Base-by-base conservation (phyloP, 1,140 invertebrate species). In the Zelostemma sp. region DNA sequence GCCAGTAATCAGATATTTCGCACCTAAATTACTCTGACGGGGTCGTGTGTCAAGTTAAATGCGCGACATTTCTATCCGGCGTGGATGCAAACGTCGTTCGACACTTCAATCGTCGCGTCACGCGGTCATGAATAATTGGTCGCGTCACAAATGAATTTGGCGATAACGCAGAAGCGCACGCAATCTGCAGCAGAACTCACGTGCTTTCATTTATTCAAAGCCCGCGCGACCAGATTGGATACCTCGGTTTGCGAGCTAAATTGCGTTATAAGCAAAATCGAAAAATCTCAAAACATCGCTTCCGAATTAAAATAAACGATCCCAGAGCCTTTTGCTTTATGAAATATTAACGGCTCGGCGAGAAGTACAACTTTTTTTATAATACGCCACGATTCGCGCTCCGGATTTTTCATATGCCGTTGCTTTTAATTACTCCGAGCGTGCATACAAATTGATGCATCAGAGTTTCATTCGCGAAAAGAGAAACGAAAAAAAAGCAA, bases 61-160 rank as follows among this genome's bases (percentile, higher is more conserved):
- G 70, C 70, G 63, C 65, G 61, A 54, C 70, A 68, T 73, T 68
- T 72, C 65, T 60, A 73, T 73, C 58, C 58, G 58, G 46, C 47
- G 61, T 41, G 61, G 63, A 62, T 73, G 67, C 57, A 70, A 68
- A 68, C 65, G 68, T 63, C 57, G 68, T 72, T 74, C 72, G 65
- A 74, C 65, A 74, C 65, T 74, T 74, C 65, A 74, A 74, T 74
- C 72, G 65, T 72, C 77, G 77, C 78, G 75, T 75, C 77, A 78
- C 74, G 74, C 69, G 65, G 63, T 56, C 72, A 79, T 81, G 76
- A 82, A 81, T 81, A 82, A 82, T 82, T 81, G 77, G 72, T 58
- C 71, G 67, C 73, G 74, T 77, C 74, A 77, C 80, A 76, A 80
- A 81, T 78, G 76, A 81, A 81, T 82, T 81, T 76, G 74, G 75